Percentiles rank a stretch among this genome's conserved stretches.
Conservation (phyloP, 1,140 invertebrate genomes). For the Sitodiplosis mosellana region DNA sequence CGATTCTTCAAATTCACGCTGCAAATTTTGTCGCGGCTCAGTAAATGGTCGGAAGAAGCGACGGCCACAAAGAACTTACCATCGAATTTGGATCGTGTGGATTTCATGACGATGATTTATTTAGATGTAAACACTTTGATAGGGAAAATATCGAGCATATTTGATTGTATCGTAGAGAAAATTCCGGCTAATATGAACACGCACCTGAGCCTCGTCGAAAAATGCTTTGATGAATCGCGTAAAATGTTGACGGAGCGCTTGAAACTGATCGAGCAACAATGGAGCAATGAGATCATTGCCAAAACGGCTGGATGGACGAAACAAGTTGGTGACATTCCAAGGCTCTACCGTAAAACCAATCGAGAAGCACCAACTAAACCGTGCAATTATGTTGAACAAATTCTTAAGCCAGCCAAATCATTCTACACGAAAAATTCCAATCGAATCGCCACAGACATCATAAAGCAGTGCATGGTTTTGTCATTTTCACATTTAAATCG, state of each 20-base stretch:
- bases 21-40: slow-evolving; percentile 59
- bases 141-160: slow-evolving; percentile 9
- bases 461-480: slow-evolving; percentile 31
- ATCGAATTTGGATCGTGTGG: slow-evolving; percentile 6
- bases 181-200: not conserved
- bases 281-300: slow-evolving; percentile 35
- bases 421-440: slow-evolving; percentile 37
- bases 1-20: slow-evolving; percentile 77
- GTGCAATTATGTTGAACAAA: slow-evolving; percentile 55
- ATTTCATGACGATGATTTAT: slow-evolving; percentile 15
- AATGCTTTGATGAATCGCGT: slow-evolving; percentile 30
- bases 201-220: slow-evolving; percentile 11
- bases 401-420: slow-evolving; percentile 39
- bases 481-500: slow-evolving; percentile 43
- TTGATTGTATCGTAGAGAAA: slow-evolving; percentile 6
- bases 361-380: slow-evolving; percentile 61
- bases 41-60: slow-evolving; percentile 40
- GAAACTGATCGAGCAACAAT: slow-evolving; percentile 32
- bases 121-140: slow-evolving; percentile 15
- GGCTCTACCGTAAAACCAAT: slow-evolving; percentile 84
- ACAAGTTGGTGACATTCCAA: slow-evolving; percentile 77
- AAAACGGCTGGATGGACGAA: slow-evolving; percentile 38
- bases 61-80: slow-evolving; percentile 11
- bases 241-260: slow-evolving; percentile 28
- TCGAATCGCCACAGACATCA: slow-evolving; percentile 31